Evolutionary conservation across 2,888 invertebrate genomes (phyloP).

Genomic region (Antheraea yamamai): DNA sequence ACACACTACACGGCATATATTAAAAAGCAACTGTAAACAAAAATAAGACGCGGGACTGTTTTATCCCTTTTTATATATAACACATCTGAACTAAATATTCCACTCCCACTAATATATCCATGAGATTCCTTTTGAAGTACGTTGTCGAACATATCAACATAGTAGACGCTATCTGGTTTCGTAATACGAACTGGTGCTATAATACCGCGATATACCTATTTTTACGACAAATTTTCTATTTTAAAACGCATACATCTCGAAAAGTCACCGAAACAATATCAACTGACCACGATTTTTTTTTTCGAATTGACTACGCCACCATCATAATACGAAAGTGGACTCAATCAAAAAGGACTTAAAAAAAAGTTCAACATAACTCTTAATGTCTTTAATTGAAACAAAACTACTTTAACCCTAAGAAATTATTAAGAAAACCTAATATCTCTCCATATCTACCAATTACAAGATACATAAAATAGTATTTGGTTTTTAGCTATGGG

Average conservation of each 20-base stretch:
- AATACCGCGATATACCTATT: not conserved
- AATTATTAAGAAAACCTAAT: not conserved
- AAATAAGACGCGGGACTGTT: not conserved
- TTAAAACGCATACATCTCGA: not conserved
- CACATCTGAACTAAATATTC: not conserved
- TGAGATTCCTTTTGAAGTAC: not conserved
- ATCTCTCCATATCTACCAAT: not conserved
- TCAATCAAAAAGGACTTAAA: not conserved
- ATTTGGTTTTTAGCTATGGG: constrained; percentile 2
- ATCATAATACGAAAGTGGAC: not conserved
- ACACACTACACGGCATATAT: not conserved
- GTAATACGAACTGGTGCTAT: not conserved
- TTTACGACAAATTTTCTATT: not conserved
- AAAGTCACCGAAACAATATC: not conserved
- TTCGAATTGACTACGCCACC: no score
- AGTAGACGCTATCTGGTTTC: not conserved
- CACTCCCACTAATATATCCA: not conserved
- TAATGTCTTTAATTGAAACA: constrained; percentile 2
- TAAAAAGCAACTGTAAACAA: not conserved
- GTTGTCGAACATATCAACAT: not conserved
- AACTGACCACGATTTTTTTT: not conserved
- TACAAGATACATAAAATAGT: not conserved
- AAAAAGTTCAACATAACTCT: constrained; percentile 7
- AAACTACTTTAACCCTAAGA: not conserved
- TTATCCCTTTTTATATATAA: not conserved